These are phyloP conservation scores for Lampris incognitus DNA, from an alignment of 2,113 vertebrate genomes.

Conservation along the genomic window DNA sequence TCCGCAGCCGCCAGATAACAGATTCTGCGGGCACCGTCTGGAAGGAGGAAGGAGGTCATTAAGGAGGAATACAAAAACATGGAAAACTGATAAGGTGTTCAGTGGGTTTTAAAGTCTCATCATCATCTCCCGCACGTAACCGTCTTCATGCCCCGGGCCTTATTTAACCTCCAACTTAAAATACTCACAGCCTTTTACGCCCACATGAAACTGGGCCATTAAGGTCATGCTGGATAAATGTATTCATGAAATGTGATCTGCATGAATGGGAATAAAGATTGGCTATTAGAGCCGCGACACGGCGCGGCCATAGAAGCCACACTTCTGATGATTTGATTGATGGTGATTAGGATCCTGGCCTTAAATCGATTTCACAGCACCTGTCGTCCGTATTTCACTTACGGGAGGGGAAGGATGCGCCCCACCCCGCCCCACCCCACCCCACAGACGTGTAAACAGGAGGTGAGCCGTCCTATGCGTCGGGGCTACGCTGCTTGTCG, in stretches of 20 bases:
- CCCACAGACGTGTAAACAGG: too few species aligned
- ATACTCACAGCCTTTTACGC: conserved; percentile 64
- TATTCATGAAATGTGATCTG: conserved; percentile 75
- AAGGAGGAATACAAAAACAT: conserved; percentile 62
- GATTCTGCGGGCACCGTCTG: conserved; percentile 47
- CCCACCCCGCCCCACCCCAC: background rate
- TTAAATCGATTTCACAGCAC: conserved; percentile 72
- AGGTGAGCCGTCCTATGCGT: too few species aligned
- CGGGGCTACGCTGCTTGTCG: background rate
- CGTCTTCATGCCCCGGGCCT: conserved; percentile 60
- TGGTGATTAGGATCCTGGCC: conserved; percentile 70
- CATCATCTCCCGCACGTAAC: conserved; percentile 41
- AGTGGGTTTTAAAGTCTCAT: conserved; percentile 50
- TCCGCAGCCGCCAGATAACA: conserved; percentile 52
- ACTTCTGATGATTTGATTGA: conserved; percentile 63
- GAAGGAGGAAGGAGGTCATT: conserved; percentile 63
- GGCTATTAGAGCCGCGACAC: conserved; percentile 31
- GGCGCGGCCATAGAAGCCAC: conserved; percentile 41
- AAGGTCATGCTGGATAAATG: conserved; percentile 75
- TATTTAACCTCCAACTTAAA: conserved; percentile 73
- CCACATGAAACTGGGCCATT: conserved; percentile 65
- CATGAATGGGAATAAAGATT: conserved; percentile 50
- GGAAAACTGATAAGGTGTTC: conserved; percentile 58
- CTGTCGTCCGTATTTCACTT: conserved; percentile 70
- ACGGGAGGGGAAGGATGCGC: conserved; percentile 29